phyloP scores from a whole-genome alignment of 1,140 invertebrate species.

The Mya arenaria region DNA sequence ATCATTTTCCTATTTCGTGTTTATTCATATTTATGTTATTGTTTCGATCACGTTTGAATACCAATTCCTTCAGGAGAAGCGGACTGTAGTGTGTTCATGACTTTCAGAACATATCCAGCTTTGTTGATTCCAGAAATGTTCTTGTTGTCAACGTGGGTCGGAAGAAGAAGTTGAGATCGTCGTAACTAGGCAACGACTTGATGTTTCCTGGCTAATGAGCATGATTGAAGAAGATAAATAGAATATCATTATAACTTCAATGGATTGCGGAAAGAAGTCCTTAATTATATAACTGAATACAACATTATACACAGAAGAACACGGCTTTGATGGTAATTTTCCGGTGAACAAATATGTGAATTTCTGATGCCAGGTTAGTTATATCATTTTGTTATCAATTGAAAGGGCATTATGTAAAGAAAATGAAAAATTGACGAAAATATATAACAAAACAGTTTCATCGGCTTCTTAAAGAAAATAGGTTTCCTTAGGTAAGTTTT shows the following conservation, averaged over 20 bases:
- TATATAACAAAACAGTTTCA: no score
- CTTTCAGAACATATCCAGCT: slow-evolving; percentile 90
- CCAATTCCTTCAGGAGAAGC: not conserved
- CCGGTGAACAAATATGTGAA: not conserved
- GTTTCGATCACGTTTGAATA: not conserved
- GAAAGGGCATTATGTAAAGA: no score
- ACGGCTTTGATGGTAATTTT: not conserved
- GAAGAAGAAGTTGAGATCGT: slow-evolving; percentile 90
- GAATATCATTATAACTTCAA: not conserved
- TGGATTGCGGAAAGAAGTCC: not conserved
- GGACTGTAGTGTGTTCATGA: slow-evolving; percentile 91
- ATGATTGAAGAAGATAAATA: not conserved
- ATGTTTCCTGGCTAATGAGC: slow-evolving; percentile 74
- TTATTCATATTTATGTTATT: not conserved
- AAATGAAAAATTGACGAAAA: no score
- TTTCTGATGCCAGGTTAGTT: no score
- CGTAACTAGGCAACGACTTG: slow-evolving; percentile 88
- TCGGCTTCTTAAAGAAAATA: no score
- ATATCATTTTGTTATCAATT: no score
- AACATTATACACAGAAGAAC: not conserved
- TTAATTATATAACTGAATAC: not conserved
- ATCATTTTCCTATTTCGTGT: no score
- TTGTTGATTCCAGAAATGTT: slow-evolving; percentile 64
- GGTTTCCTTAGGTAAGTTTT: no score
- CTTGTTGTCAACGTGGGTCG: slow-evolving; percentile 69